These are phyloP conservation scores for Boloria euphrosyne DNA, from an alignment of 2,888 invertebrate species.

Conservation along the genomic window DNA sequence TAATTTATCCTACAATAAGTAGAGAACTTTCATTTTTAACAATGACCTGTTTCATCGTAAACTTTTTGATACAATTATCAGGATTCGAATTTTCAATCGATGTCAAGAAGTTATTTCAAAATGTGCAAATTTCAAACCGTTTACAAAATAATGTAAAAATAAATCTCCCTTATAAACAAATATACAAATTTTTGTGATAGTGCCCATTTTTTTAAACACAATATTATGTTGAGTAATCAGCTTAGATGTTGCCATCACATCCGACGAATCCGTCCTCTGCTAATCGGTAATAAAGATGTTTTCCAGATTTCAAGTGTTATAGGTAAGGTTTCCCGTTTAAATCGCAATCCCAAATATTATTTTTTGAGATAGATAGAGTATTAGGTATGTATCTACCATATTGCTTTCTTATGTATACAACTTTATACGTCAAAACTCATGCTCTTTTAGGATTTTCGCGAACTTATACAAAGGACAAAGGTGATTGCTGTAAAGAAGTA, in stretches of 20 bases:
- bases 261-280: constrained; percentile 47
- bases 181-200: constrained; percentile 20
- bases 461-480: constrained; percentile 55
- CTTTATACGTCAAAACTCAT: neutral
- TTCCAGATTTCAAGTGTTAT: constrained; percentile 15
- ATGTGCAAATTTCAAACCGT: constrained; percentile 42
- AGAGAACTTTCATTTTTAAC: too few relatives aligned
- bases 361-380: too few relatives aligned
- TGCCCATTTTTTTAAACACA: constrained; percentile 5
- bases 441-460: constrained; percentile 45
- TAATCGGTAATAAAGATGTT: constrained; percentile 42
- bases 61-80: too few relatives aligned
- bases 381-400: too few relatives aligned
- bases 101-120: constrained; percentile 47
- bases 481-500: constrained; percentile 52
- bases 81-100: constrained; percentile 53
- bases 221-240: constrained; percentile 55
- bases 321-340: constrained; percentile 12
- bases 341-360: neutral
- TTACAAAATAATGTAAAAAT: constrained; percentile 58
- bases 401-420: too few relatives aligned
- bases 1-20: too few relatives aligned
- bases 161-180: neutral
- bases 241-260: constrained; percentile 50
- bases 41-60: too few relatives aligned